A percentile compares a stretch with the other conserved stretches of the same genome.
phyloP scores from a whole-genome alignment of 2,888 invertebrate species.

The Parthenolecanium corni region DNA sequence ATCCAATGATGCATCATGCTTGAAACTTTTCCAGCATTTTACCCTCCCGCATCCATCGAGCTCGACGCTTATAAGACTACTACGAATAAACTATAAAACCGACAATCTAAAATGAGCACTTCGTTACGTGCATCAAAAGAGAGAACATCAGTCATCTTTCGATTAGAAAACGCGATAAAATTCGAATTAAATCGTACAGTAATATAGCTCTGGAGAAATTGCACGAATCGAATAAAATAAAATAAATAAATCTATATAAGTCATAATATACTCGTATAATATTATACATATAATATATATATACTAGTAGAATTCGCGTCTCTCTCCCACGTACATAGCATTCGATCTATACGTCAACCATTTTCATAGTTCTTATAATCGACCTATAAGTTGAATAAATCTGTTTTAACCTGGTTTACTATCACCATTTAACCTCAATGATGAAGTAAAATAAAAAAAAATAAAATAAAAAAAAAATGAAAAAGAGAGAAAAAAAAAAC shows the following conservation, averaged over 20 bases:
- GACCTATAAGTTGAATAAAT: constrained; percentile 27
- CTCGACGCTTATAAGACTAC: too few relatives aligned
- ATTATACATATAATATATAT: background rate
- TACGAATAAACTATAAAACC: too few relatives aligned
- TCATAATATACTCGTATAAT: background rate
- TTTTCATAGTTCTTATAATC: constrained; percentile 21
- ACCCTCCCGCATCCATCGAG: too few relatives aligned
- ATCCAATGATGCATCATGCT: too few relatives aligned
- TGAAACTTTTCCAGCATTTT: too few relatives aligned
- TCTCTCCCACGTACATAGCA: constrained; percentile 8
- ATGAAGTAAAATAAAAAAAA: background rate
- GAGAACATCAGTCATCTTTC: too few relatives aligned
- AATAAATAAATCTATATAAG: constrained; percentile 11
- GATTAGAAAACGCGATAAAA: too few relatives aligned
- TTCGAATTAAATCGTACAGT: background rate
- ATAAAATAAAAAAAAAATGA: too few relatives aligned
- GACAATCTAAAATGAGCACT: too few relatives aligned
- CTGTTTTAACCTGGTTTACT: constrained; percentile 28
- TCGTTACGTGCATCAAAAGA: too few relatives aligned
- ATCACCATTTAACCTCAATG: constrained; percentile 25
- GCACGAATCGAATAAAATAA: background rate
- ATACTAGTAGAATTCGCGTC: constrained; percentile 2
- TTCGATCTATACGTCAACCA: too few relatives aligned
- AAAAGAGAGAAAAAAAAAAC: background rate
- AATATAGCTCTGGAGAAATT: background rate